These are phyloP conservation scores for Polypedilum pembai DNA, from an alignment of 1,140 invertebrate genomes.

Conservation along the genomic window DNA sequence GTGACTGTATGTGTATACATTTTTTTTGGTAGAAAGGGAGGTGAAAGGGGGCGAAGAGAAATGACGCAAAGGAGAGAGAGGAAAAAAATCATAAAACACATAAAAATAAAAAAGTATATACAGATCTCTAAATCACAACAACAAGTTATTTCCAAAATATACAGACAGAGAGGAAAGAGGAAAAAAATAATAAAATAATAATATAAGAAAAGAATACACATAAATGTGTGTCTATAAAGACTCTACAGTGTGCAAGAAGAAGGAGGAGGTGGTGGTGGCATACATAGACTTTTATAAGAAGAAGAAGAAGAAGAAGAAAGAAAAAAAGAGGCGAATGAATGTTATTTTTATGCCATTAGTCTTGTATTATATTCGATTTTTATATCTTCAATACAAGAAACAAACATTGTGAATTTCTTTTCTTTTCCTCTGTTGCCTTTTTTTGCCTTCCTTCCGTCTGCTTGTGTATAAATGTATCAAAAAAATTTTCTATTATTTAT, in stretches of 20 bases:
- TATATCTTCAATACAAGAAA: conserved; percentile 3
- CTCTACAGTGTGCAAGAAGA: too few relatives aligned
- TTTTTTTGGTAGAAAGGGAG: not conserved
- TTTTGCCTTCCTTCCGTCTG: not conserved
- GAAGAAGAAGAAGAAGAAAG: too few relatives aligned
- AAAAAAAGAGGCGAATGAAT: not conserved
- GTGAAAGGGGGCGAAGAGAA: not conserved
- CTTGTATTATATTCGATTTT: conserved; percentile 26
- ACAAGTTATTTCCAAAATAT: conserved; percentile 24
- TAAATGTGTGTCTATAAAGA: not conserved
- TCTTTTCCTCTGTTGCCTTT: not conserved
- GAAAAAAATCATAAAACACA: conserved; percentile 24
- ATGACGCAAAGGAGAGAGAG: not conserved
- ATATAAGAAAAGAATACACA: conserved; percentile 14
- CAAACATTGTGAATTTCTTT: conserved; percentile 12
- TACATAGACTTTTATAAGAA: not conserved
- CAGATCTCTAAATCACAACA: conserved; percentile 22
- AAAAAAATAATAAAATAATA: not conserved
- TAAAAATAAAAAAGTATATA: conserved; percentile 25
- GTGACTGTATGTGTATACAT: not conserved
- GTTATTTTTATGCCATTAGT: conserved; percentile 22
- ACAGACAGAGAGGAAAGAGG: too few relatives aligned
- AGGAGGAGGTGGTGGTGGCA: too few relatives aligned
- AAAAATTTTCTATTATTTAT: not conserved
- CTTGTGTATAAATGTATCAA: not conserved